Percentiles rank a stretch among this genome's conserved stretches.
Evolutionary conservation across 2,797 vertebrate genomes (phyloP).

Genomic region (Carcharodon carcharias): DNA sequence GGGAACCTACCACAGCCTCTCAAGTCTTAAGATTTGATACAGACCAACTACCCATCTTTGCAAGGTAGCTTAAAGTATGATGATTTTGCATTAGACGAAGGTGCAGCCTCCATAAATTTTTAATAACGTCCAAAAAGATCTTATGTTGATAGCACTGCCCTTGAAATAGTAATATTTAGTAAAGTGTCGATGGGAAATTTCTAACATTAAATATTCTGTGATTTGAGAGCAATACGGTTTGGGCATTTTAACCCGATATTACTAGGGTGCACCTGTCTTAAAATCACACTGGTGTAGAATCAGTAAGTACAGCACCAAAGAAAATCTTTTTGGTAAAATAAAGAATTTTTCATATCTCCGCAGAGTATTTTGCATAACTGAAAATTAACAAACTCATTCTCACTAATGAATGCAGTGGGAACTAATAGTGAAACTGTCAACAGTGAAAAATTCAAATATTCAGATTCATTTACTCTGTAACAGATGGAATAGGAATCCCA

Average conservation of each 20-base stretch:
- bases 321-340: neutral
- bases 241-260: neutral
- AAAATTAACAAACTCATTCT: slow-evolving; percentile 19
- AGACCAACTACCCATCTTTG: neutral
- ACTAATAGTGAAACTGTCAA: slow-evolving; percentile 7
- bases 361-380: neutral
- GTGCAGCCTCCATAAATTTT: neutral
- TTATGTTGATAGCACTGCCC: neutral
- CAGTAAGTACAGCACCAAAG: neutral
- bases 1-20: neutral
- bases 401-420: slow-evolving; percentile 15
- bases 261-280: neutral
- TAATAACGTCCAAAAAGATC: neutral
- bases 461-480: slow-evolving; percentile 20
- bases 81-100: neutral
- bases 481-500: slow-evolving; percentile 17
- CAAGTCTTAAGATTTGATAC: neutral
- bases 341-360: neutral
- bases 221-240: neutral
- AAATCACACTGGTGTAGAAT: neutral
- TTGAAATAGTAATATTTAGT: neutral
- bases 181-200: neutral
- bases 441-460: neutral
- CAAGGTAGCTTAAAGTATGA: neutral
- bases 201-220: neutral